A percentile compares a stretch with the other conserved stretches of the same genome.
phyloP scores from a whole-genome alignment of 2,113 vertebrate genomes.

The Ciconia maguari region DNA sequence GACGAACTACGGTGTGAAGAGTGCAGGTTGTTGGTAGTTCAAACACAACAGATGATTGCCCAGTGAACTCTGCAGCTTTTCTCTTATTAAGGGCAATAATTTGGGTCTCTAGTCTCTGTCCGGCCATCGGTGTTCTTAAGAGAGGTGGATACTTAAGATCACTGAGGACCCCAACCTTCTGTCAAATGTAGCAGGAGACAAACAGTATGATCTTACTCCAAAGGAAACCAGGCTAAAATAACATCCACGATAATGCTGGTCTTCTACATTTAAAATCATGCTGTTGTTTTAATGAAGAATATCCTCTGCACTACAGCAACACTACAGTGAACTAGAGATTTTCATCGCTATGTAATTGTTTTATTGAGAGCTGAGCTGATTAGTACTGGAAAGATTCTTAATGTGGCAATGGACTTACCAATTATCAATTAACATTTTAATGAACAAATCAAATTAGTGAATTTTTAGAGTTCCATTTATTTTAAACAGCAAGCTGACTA shows the following conservation, averaged over 20 bases:
- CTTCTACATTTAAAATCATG: background rate
- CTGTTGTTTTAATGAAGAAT: background rate
- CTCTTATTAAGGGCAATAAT: background rate
- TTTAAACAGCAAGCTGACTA: background rate
- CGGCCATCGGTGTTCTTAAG: rapidly evolving
- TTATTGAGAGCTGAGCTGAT: background rate
- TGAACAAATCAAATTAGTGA: background rate
- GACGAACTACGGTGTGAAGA: background rate
- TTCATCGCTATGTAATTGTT: background rate
- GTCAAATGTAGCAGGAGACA: background rate
- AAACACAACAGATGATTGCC: background rate
- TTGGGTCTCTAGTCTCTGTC: background rate
- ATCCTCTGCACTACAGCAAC: background rate
- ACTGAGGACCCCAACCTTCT: background rate
- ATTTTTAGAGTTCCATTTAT: background rate
- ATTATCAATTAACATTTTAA: background rate
- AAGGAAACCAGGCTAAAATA: background rate
- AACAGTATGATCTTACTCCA: background rate
- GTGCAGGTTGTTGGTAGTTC: background rate
- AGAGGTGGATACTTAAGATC: background rate
- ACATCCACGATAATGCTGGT: background rate
- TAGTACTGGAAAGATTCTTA: background rate
- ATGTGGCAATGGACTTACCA: background rate
- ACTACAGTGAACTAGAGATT: background rate
- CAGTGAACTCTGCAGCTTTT: background rate